Evolutionary conservation across 2,797 vertebrate species (phyloP).

Genomic region (Orientallactaga sibirica): DNA sequence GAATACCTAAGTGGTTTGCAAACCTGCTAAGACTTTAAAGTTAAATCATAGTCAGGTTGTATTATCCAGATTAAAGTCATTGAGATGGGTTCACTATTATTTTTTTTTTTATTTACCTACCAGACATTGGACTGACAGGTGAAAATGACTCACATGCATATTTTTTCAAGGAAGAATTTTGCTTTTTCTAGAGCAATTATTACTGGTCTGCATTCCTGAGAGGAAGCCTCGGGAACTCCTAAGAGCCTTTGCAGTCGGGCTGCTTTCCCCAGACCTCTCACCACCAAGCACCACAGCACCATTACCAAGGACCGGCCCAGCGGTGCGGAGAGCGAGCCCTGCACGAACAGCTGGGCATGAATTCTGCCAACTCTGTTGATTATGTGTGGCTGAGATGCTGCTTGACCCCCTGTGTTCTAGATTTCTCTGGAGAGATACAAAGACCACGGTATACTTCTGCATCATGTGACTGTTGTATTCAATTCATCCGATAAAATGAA

Average conservation of each 20-base stretch:
- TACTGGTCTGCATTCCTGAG: background rate
- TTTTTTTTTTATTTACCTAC: background rate
- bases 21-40: background rate
- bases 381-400: background rate
- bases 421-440: background rate
- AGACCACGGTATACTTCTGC: background rate
- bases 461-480: background rate
- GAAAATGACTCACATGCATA: background rate
- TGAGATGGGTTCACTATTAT: background rate
- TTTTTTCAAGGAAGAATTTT: conserved; percentile 24
- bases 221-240: background rate
- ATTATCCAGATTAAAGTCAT: background rate
- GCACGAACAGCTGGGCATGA: background rate
- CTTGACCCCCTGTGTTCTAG: background rate
- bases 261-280: background rate
- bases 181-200: background rate
- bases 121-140: background rate
- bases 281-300: fast-evolving
- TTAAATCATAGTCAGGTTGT: fast-evolving
- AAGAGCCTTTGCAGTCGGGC: background rate
- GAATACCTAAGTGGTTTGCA: background rate
- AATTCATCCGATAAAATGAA: background rate
- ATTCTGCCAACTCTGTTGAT: background rate
- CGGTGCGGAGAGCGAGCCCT: background rate
- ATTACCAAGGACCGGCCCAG: fast-evolving